A percentile compares a stretch with the other conserved stretches of the same genome.
Evolutionary conservation across 1,140 invertebrate species (phyloP).

Genomic region (Zaprionus gabonicus): DNA sequence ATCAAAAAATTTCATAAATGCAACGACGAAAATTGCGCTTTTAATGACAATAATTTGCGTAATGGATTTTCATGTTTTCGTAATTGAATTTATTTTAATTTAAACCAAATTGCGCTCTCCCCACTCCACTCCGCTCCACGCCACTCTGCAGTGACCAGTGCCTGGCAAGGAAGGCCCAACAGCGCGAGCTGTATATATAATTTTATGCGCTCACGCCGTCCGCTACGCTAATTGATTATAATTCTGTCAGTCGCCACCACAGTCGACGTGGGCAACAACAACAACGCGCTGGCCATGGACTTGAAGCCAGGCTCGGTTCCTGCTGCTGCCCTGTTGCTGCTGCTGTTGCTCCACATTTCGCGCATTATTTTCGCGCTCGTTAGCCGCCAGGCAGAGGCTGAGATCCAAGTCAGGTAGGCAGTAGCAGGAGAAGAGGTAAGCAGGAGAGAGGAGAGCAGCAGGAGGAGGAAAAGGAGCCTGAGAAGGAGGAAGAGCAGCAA

Average conservation of each 20-base stretch:
- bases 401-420: neutral
- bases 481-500: neutral
- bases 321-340: constrained; percentile 20
- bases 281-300: constrained; percentile 15
- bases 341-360: constrained; percentile 73
- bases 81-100: constrained; percentile 84
- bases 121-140: constrained; percentile 40
- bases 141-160: constrained; percentile 1
- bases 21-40: constrained; percentile 70
- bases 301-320: neutral
- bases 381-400: constrained; percentile 41
- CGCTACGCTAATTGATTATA: constrained; percentile 83
- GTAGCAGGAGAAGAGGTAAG: neutral
- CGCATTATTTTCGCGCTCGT: constrained; percentile 81
- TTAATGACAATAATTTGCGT: constrained; percentile 82
- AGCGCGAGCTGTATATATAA: constrained; percentile 46
- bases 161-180: neutral
- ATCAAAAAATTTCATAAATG: constrained; percentile 77
- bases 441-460: constrained; percentile 1
- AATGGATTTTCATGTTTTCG: constrained; percentile 83
- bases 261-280: constrained; percentile 40
- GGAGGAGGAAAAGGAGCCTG: neutral
- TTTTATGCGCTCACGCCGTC: constrained; percentile 81
- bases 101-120: constrained; percentile 77
- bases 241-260: constrained; percentile 81